Evolutionary conservation across 2,113 vertebrate species (phyloP).

Genomic region (Toxostoma redivivum): DNA sequence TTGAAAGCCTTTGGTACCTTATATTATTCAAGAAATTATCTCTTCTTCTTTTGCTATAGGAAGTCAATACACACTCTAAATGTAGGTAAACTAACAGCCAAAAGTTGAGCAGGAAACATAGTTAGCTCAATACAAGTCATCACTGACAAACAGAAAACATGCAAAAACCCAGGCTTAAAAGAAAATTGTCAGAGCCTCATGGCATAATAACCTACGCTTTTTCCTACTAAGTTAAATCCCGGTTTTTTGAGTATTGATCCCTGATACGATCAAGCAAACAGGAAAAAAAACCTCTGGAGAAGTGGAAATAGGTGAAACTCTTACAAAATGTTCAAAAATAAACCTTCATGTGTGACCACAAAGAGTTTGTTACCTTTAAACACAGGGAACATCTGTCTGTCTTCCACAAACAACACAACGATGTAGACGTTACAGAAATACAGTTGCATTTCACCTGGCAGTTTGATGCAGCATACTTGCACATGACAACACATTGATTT

Average conservation of each 20-base stretch:
- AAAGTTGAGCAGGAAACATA: background rate
- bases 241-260: background rate
- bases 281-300: background rate
- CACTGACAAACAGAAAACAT: background rate
- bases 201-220: background rate
- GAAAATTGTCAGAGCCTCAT: background rate
- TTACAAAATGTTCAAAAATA: slow-evolving; percentile 23
- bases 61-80: background rate
- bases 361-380: slow-evolving; percentile 62
- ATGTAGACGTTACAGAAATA: slow-evolving; percentile 81
- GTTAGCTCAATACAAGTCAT: background rate
- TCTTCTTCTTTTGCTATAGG: background rate
- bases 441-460: slow-evolving; percentile 86
- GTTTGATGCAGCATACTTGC: slow-evolving; percentile 85
- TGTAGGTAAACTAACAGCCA: background rate
- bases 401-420: slow-evolving; percentile 67
- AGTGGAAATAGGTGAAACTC: background rate
- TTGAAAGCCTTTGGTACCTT: background rate
- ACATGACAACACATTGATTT: slow-evolving; percentile 99
- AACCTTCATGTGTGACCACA: slow-evolving; percentile 6
- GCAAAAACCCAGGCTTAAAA: background rate
- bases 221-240: background rate
- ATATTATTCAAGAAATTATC: background rate
- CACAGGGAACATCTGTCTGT: slow-evolving; percentile 72
- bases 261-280: background rate